These are phyloP conservation scores for Idris sp. DNA, from an alignment of 1,140 invertebrate species.

Conservation along the genomic window DNA sequence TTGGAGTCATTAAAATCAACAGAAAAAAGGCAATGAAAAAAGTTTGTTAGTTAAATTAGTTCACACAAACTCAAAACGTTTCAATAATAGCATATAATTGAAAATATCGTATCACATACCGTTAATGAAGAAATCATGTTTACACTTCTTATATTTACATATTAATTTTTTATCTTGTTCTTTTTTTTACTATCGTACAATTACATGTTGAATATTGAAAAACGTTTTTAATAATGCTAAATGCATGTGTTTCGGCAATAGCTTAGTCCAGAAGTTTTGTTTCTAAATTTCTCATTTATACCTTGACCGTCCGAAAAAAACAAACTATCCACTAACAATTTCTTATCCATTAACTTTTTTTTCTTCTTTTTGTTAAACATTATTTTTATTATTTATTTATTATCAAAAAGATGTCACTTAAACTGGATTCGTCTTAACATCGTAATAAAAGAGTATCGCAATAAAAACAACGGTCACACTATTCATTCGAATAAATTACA, in stretches of 20 bases:
- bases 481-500: constrained; percentile 50
- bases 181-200: constrained; percentile 60
- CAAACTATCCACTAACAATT: constrained; percentile 24
- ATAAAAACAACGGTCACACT: constrained; percentile 56
- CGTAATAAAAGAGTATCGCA: constrained; percentile 47
- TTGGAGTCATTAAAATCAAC: too few relatives aligned
- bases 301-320: constrained; percentile 41
- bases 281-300: constrained; percentile 4
- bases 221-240: constrained; percentile 60
- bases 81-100: constrained; percentile 64
- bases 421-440: constrained; percentile 23
- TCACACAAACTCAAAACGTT: constrained; percentile 60
- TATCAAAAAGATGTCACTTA: constrained; percentile 59
- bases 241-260: constrained; percentile 63
- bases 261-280: constrained; percentile 61
- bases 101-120: constrained; percentile 63
- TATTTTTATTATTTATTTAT: constrained; percentile 25
- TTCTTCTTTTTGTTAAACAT: constrained; percentile 7
- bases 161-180: constrained; percentile 46
- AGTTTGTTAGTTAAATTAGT: too few relatives aligned
- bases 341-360: neutral
- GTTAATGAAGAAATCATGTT: constrained; percentile 63
- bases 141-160: constrained; percentile 67
- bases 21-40: too few relatives aligned
- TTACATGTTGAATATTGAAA: constrained; percentile 66